phyloP scores from a whole-genome alignment of 2,113 vertebrate species.

The Fulica atra region DNA sequence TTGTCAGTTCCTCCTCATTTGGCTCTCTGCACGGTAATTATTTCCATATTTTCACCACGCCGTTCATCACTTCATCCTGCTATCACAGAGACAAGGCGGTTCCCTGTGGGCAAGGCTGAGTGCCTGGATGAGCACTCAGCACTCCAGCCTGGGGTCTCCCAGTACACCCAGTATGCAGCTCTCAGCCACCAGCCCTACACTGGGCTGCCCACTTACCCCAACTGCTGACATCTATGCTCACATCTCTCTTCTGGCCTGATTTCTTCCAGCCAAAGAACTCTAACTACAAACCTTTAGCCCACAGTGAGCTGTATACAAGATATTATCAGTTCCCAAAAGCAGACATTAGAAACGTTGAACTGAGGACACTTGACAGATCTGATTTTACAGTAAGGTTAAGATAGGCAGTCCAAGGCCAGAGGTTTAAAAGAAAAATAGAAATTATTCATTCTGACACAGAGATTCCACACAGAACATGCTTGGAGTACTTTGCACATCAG shows the following conservation, averaged over 20 bases:
- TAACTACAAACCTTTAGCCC: neutral
- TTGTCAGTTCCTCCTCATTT: neutral
- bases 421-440: neutral
- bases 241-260: neutral
- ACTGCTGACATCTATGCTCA: rapidly evolving
- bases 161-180: neutral
- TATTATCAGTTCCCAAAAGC: neutral
- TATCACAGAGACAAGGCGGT: neutral
- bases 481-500: neutral
- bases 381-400: neutral
- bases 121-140: neutral
- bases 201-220: rapidly evolving
- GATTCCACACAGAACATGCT: neutral
- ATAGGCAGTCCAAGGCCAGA: neutral
- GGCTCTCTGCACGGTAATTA: neutral
- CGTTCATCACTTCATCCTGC: rapidly evolving
- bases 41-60: neutral
- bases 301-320: neutral
- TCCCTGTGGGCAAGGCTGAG: rapidly evolving
- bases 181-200: neutral
- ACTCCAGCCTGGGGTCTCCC: neutral
- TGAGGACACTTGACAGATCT: neutral
- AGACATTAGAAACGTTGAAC: neutral
- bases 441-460: neutral
- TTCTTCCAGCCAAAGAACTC: neutral